Percentiles rank a stretch among this genome's conserved stretches.
Conservation (phyloP, 1,140 invertebrate genomes). For the Penaeus japonicus region DNA sequence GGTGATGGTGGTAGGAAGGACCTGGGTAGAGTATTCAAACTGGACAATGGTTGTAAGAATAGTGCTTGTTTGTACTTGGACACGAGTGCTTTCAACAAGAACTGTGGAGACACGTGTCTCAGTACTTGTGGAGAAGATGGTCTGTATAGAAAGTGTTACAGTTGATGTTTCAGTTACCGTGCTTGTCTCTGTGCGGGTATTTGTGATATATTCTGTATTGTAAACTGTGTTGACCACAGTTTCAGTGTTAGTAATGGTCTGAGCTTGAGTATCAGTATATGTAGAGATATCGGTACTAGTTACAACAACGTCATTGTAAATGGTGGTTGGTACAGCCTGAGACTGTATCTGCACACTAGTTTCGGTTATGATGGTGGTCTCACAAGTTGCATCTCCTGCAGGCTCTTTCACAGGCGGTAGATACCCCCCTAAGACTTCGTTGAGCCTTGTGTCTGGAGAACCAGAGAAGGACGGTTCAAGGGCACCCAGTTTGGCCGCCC, state of each 20-base stretch:
- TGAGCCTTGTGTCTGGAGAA: neutral
- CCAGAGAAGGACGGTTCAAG: constrained; percentile 7
- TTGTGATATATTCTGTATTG: constrained; percentile 44
- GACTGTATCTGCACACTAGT: constrained; percentile 14
- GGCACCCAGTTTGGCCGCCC: neutral
- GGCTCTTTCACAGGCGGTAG: constrained; percentile 13
- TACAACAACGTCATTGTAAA: constrained; percentile 38
- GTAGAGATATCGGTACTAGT: constrained; percentile 34
- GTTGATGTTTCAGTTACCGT: constrained; percentile 27
- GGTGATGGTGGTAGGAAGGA: constrained; percentile 32
- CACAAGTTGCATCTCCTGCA: neutral
- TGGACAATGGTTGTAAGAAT: constrained; percentile 10
- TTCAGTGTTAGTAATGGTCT: constrained; percentile 35
- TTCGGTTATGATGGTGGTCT: constrained; percentile 19
- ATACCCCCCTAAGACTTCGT: constrained; percentile 2
- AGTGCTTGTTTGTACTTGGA: constrained; percentile 19
- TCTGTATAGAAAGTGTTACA: constrained; percentile 24
- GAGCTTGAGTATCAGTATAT: neutral
- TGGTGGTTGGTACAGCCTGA: constrained; percentile 38
- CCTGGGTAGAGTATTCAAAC: constrained; percentile 31
- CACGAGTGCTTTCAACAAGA: constrained; percentile 17
- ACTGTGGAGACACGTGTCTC: constrained; percentile 28
- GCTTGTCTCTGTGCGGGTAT: constrained; percentile 35
- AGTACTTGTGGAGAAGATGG: constrained; percentile 30
- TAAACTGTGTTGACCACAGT: constrained; percentile 41